Base-by-base conservation (phyloP, 2,797 vertebrate species). In the Sarcoramphus papa region DNA sequence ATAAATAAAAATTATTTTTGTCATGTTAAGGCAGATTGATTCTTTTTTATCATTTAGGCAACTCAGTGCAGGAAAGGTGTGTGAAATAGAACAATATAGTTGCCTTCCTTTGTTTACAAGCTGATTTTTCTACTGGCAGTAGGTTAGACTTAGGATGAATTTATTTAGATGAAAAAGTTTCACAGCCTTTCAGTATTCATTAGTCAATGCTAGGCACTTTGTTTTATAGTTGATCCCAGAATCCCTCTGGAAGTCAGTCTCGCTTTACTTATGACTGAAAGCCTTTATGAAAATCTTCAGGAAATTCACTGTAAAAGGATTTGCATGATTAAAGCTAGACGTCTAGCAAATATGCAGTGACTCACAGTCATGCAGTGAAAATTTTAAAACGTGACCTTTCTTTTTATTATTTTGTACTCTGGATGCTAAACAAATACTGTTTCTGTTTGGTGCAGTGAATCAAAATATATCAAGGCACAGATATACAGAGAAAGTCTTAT, bases 301-400 rank as follows among this genome's bases (percentile, higher is more conserved):
- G 43, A 95, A 95, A 88, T 86, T 82, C 45, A 65, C 56, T 73
- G 40, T 77, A 83, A 70, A 94, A 84, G 20, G 30, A 78, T 96
- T 88, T 90, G 53, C 30, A 56, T 88, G 73, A 81, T 79, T 92
- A 94, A 92, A 90, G 59, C 33, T 43, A 88, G 67, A 56, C 5
- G 2, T 70, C 37, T 78, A 88, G 77, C 79, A 96, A 90, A 89
- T 86, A 79, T 14, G 24, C 50, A 56, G 76, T 95, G 90, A 95
- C 64, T 94, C 83, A 93, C 31, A 86, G n/a, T 77, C 73, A 86
- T 54, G 41, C 73, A 73, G 74, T 82, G 56, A 88, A 90, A 91
- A 78, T 70, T 80, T 90, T 85, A 74, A 95, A 96, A 93, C 2
- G 12, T 68, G 64, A 69, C 59, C n/a, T 88, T 64, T 70, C n/a